These are phyloP conservation scores for Trachemys scripta DNA, from an alignment of 2,113 vertebrate species.

Conservation along the genomic window DNA sequence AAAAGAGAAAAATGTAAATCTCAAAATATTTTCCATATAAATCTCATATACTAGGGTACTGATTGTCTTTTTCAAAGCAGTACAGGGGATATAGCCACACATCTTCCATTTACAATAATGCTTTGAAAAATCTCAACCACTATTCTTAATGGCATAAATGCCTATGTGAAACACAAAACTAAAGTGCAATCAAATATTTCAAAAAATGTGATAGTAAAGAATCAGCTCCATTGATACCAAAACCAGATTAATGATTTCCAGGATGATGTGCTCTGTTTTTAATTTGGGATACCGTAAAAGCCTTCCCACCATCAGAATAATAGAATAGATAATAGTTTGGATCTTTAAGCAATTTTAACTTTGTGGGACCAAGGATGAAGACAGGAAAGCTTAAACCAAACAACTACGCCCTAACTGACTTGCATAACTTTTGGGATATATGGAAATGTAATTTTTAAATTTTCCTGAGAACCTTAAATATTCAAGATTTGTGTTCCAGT, in stretches of 20 bases:
- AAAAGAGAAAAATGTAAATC: neutral
- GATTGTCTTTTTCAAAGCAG: neutral
- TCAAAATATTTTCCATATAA: neutral
- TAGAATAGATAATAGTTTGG: neutral
- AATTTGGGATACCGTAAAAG: neutral
- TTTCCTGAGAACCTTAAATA: neutral
- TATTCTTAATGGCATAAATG: neutral
- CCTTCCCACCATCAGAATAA: neutral
- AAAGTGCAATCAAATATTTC: neutral
- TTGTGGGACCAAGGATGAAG: neutral
- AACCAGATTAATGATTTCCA: neutral
- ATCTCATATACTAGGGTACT: neutral
- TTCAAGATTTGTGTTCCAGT: neutral
- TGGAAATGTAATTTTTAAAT: neutral
- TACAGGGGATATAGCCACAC: neutral
- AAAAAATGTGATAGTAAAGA: neutral
- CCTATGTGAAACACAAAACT: neutral
- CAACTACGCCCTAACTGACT: neutral
- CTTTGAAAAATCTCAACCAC: neutral
- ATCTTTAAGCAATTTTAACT: neutral
- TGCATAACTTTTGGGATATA: neutral
- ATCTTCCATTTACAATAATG: neutral
- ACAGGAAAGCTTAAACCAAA: neutral
- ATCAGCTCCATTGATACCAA: neutral
- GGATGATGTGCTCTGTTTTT: neutral